A percentile compares a stretch with the other conserved stretches of the same genome.
phyloP scores from a whole-genome alignment of 2,797 vertebrate genomes.

The Helostoma temminkii region DNA sequence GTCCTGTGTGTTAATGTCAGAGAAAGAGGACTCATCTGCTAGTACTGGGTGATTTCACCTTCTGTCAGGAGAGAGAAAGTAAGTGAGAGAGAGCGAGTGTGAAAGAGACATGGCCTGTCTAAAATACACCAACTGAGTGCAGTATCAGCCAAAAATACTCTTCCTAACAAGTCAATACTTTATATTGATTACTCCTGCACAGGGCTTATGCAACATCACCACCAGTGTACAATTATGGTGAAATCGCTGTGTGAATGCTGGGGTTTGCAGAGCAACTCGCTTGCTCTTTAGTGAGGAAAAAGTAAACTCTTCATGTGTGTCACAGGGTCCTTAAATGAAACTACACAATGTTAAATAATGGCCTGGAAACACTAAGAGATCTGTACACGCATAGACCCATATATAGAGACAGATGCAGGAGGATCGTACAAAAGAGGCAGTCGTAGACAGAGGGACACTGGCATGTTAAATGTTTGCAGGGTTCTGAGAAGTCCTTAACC shows the following conservation, averaged over 20 bases:
- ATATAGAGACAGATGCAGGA: constrained; percentile 35
- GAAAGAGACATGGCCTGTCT: constrained; percentile 41
- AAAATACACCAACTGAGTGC: constrained; percentile 47
- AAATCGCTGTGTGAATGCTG: constrained; percentile 51
- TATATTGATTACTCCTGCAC: constrained; percentile 62
- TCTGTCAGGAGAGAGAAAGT: constrained; percentile 35
- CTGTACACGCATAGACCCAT: constrained; percentile 23
- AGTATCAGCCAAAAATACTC: constrained; percentile 70
- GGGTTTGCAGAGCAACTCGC: constrained; percentile 41
- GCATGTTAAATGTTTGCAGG: constrained; percentile 42
- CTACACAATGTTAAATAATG: constrained; percentile 60
- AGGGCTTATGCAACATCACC: constrained; percentile 72
- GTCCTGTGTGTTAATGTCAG: constrained; percentile 9
- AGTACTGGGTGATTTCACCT: constrained; percentile 50
- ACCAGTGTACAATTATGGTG: constrained; percentile 58
- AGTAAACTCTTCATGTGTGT: constrained; percentile 59
- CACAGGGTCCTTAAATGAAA: constrained; percentile 62
- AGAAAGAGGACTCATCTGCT: constrained; percentile 55
- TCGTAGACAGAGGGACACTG: constrained; percentile 11
- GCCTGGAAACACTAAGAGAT: constrained; percentile 46
- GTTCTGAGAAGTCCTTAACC: constrained; percentile 35
- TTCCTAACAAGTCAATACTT: constrained; percentile 68
- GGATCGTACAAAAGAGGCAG: constrained; percentile 14
- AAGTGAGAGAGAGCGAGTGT: constrained; percentile 1
- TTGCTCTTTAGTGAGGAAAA: constrained; percentile 36